These are phyloP conservation scores for Picathartes gymnocephalus DNA, from an alignment of 2,113 vertebrate species.

Conservation along the genomic window DNA sequence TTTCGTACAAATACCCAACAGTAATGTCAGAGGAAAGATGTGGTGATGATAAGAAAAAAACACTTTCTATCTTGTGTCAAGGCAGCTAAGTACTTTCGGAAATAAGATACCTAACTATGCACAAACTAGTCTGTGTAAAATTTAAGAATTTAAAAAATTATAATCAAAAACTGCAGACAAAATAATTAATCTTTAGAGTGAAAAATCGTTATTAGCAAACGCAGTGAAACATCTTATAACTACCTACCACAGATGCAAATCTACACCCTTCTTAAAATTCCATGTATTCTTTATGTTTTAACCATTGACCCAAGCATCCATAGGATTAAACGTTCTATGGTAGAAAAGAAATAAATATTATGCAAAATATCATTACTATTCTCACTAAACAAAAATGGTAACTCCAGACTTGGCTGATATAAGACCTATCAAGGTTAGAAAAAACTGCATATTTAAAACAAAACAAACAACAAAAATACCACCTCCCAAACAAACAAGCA, in stretches of 20 bases:
- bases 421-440: not conserved
- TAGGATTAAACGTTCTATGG: not conserved
- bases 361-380: not conserved
- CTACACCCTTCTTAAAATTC: not conserved
- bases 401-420: not conserved
- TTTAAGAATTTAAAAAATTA: not conserved
- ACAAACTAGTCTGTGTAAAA: not conserved
- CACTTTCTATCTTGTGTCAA: not conserved
- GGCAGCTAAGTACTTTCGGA: not conserved
- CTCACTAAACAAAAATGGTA: not conserved
- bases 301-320: not conserved
- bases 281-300: not conserved
- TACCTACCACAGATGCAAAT: not conserved
- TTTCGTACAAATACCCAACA: no score
- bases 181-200: not conserved
- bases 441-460: not conserved
- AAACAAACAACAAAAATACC: not conserved
- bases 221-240: not conserved
- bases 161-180: not conserved
- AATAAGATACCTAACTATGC: not conserved
- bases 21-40: not conserved
- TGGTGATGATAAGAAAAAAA: not conserved
- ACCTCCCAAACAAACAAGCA: fast-evolving
- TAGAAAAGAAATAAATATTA: not conserved
- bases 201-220: not conserved